Evolutionary conservation across 2,797 vertebrate species (phyloP).

Genomic region (Brotula barbata): DNA sequence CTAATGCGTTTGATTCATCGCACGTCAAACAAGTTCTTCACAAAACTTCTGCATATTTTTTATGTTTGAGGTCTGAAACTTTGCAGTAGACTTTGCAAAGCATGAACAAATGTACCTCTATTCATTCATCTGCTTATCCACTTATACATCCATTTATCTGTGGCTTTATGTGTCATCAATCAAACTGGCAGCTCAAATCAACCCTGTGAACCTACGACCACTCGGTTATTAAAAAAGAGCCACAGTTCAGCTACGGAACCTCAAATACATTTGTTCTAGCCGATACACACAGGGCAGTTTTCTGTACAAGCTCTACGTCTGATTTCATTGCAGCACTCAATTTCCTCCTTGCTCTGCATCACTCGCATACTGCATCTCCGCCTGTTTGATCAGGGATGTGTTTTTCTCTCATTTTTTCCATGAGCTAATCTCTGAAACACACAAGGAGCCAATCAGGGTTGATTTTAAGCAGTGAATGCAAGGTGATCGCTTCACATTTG

Average conservation of each 20-base stretch:
- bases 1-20: slow-evolving; percentile 60
- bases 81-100: slow-evolving; percentile 13
- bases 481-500: slow-evolving; percentile 28
- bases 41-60: slow-evolving; percentile 19
- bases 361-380: slow-evolving; percentile 18
- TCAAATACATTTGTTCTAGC: not conserved
- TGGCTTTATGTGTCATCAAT: no score
- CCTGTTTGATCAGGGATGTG: slow-evolving; percentile 19
- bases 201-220: slow-evolving; percentile 1
- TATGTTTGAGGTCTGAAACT: not conserved
- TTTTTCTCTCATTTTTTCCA: slow-evolving; percentile 24
- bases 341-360: no score
- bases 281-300: not conserved
- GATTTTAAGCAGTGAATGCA: slow-evolving; percentile 32
- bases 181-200: no score
- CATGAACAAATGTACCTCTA: not conserved
- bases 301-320: not conserved
- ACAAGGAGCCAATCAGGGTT: slow-evolving; percentile 42
- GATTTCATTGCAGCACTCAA: no score
- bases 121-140: not conserved
- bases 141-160: not conserved
- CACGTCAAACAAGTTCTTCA: slow-evolving; percentile 48
- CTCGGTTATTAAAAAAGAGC: not conserved
- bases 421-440: not conserved
- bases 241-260: no score